Evolutionary conservation across 1,140 invertebrate species (phyloP).

Genomic region (Bactericera cockerelli): DNA sequence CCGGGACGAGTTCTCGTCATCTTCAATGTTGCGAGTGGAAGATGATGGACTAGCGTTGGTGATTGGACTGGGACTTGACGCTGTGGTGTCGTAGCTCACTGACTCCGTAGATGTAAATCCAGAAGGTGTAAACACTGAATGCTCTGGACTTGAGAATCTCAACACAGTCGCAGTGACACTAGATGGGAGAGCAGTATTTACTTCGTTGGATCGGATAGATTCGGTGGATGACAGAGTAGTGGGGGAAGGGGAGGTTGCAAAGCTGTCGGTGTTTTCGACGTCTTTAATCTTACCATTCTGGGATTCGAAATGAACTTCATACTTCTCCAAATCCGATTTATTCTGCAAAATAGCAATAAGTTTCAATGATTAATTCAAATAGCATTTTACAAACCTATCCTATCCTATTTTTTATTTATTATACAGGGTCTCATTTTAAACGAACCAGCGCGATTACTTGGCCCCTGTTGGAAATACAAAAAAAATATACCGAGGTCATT

Average conservation of each 20-base stretch:
- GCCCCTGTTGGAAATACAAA: too few relatives aligned
- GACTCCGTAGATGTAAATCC: not conserved
- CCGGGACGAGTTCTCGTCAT: not conserved
- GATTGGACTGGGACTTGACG: not conserved
- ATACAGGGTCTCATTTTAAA: too few relatives aligned
- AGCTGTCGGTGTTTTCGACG: not conserved
- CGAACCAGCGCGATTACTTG: too few relatives aligned
- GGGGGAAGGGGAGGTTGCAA: not conserved
- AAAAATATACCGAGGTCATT: too few relatives aligned
- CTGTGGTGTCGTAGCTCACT: not conserved
- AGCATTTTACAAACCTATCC: too few relatives aligned
- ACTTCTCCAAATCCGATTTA: not conserved
- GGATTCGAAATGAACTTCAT: conserved; percentile 6
- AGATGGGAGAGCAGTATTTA: not conserved
- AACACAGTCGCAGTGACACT: not conserved
- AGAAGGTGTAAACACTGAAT: not conserved
- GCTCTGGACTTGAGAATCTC: not conserved
- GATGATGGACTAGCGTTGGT: not conserved
- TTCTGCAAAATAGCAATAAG: not conserved
- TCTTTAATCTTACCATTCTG: not conserved
- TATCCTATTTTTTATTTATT: too few relatives aligned
- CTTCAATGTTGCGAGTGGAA: not conserved
- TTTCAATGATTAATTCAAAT: too few relatives aligned
- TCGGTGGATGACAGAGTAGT: not conserved
- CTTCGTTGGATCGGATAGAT: not conserved